Evolutionary conservation across 2,888 invertebrate species (phyloP), one percentile per base, ranked within the genome.

Genomic region (Disparrhopalites patrizii): DNA sequence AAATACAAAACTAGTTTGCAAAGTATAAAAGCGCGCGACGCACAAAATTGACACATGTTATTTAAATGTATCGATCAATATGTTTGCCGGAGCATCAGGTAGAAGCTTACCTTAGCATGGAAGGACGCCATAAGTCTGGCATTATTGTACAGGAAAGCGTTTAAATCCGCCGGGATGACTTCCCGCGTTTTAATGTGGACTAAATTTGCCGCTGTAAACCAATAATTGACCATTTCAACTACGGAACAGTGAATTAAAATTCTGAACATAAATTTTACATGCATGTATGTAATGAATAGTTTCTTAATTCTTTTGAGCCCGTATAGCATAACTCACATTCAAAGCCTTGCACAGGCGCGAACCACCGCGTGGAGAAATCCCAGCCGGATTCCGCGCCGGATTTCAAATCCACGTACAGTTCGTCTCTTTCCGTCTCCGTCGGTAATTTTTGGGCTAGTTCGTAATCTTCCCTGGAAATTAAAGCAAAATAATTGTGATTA

Each of bases 361-460:
- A 90, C 95, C 95, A 96, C 56, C 96, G 83, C 1, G 89, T 87
- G 0, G 92, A 93, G 80, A 95, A 97, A 78, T 97, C 96, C 95
- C 94, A 95, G 1, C 97, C 97, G 0, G 92, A 93, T 79, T 96
- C 96, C 0, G 94, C 94, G 0, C 89, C 94, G 0, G 94, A 87
- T 76, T 93, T 93, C 28, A 96, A 77, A 77, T 95, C 89, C 0
- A 90, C 86, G 78, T 90, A 93, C 73, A 90, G 82, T 30, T 86
- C 82, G 51, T 83, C 80, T 71, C 81, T 81, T 54, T 82, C 81
- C 50, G 31, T 27, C 23, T 79, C 78, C 13, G 76, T 75, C 13
- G 75, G 68, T 15, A 80, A 71, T 1, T 72, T 71, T 28, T 76
- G 69, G 3, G 80, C 82, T 27, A 79, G 70, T 0, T 76, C 65